phyloP scores from a whole-genome alignment of 2,888 invertebrate genomes.

The Epiblema foenella region DNA sequence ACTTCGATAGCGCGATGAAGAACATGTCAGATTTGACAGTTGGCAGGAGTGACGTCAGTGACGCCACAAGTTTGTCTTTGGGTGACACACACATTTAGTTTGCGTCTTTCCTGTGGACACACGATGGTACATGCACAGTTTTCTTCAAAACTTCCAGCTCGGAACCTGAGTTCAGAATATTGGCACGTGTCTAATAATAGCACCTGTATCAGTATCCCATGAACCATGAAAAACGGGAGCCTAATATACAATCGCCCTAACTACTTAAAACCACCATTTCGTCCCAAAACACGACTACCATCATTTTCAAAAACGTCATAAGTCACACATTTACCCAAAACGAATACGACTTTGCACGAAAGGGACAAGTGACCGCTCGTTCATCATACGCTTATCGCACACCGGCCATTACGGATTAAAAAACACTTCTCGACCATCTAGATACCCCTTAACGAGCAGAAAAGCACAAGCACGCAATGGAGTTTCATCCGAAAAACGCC shows the following conservation, averaged over 20 bases:
- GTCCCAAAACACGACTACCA: not conserved
- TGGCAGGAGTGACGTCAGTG: too few species aligned
- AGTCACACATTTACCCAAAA: conserved; percentile 3
- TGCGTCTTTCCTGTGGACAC: too few species aligned
- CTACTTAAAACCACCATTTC: conserved; percentile 4
- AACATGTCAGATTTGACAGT: too few species aligned
- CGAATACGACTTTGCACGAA: not conserved
- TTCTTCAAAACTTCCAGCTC: too few species aligned
- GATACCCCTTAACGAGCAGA: conserved; percentile 56
- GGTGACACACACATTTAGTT: too few species aligned
- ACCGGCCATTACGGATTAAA: conserved; percentile 78
- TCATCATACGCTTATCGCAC: conserved; percentile 71
- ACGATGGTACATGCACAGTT: too few species aligned
- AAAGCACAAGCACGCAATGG: conserved; percentile 31
- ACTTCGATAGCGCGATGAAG: too few species aligned
- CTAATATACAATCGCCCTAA: conserved; percentile 18
- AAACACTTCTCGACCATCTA: conserved; percentile 74
- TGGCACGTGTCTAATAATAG: not conserved
- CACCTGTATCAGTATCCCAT: not conserved
- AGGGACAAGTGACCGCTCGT: conserved; percentile 55
- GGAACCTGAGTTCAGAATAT: not conserved
- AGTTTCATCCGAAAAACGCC: conserved; percentile 22
- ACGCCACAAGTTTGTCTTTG: too few species aligned
- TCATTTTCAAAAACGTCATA: not conserved
- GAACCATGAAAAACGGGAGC: conserved; percentile 10